phyloP scores from a whole-genome alignment of 2,888 invertebrate genomes.

The Azorinus chamasolen region DNA sequence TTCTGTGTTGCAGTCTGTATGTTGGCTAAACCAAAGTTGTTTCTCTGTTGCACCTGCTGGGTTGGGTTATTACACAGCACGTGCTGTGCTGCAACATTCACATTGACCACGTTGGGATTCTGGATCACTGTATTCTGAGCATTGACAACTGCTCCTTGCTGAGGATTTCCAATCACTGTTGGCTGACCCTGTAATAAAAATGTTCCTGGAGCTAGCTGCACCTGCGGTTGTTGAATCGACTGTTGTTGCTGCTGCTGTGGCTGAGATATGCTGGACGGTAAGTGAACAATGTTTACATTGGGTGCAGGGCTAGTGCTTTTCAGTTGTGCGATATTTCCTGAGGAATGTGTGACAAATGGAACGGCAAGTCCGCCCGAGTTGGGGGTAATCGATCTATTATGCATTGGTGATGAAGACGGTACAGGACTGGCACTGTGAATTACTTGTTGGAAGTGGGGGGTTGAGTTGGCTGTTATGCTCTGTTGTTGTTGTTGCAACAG shows the following conservation, averaged over 20 bases:
- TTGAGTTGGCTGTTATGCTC: slow-evolving; percentile 5
- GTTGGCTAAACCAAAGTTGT: slow-evolving; percentile 9
- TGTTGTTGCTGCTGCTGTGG: slow-evolving; percentile 49
- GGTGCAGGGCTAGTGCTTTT: slow-evolving; percentile 61
- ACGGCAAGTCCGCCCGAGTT: slow-evolving; percentile 54
- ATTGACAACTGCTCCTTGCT: slow-evolving; percentile 67
- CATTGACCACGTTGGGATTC: slow-evolving; percentile 80
- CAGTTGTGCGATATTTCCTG: slow-evolving; percentile 47
- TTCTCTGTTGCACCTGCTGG: slow-evolving; percentile 57
- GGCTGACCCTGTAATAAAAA: slow-evolving; percentile 67
- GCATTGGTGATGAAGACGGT: slow-evolving; percentile 61
- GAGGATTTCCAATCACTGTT: slow-evolving; percentile 41
- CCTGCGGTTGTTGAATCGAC: slow-evolving; percentile 56
- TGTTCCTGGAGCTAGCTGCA: slow-evolving; percentile 63
- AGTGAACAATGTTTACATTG: slow-evolving; percentile 69
- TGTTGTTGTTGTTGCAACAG: slow-evolving; percentile 59
- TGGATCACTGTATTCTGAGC: slow-evolving; percentile 80
- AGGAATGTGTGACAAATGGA: slow-evolving; percentile 39
- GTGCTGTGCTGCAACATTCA: slow-evolving; percentile 75
- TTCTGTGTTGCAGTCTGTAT: slow-evolving; percentile 58
- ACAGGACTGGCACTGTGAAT: slow-evolving; percentile 42
- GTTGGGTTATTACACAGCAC: slow-evolving; percentile 70
- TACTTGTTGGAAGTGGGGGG: slow-evolving; percentile 53
- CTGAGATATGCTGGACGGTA: slow-evolving; percentile 63
- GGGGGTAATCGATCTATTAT: slow-evolving; percentile 69